A percentile compares a stretch with the other conserved stretches of the same genome.
Evolutionary conservation across 2,888 invertebrate genomes (phyloP).

Genomic region (Coenonympha glycerion): DNA sequence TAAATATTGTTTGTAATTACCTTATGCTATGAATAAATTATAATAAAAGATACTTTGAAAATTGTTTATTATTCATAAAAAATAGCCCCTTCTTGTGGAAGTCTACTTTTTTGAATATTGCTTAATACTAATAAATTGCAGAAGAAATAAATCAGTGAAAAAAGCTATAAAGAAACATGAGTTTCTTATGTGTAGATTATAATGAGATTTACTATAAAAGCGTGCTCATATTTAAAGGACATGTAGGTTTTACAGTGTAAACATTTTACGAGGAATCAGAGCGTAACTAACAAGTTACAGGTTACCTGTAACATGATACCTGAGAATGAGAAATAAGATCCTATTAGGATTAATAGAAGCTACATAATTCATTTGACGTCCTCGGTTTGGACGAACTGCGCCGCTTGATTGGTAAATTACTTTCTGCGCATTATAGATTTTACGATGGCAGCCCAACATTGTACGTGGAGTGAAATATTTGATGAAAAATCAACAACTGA

Average conservation of each 20-base stretch:
- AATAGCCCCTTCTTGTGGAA: background rate
- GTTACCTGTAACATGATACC: conserved; percentile 33
- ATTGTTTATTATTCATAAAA: background rate
- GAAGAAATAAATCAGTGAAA: too few relatives aligned
- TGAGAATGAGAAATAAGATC: conserved; percentile 34
- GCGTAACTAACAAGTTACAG: conserved; percentile 41
- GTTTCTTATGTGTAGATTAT: background rate
- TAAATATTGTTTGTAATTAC: background rate
- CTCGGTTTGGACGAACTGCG: conserved; percentile 11
- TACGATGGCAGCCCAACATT: conserved; percentile 25
- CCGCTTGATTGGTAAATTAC: conserved; percentile 14
- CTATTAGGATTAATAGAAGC: conserved; percentile 16
- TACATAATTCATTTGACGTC: conserved; percentile 22
- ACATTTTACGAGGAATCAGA: conserved; percentile 40
- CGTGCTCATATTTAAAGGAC: conserved; percentile 19
- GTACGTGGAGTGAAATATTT: conserved; percentile 45
- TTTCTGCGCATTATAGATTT: background rate
- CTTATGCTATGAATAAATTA: conserved; percentile 1
- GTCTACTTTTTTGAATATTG: background rate
- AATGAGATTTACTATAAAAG: conserved; percentile 2
- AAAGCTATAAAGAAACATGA: background rate
- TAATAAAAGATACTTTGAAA: background rate
- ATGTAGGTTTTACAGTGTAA: conserved; percentile 27
- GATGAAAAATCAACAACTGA: conserved; percentile 34
- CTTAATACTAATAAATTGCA: too few relatives aligned